phyloP scores from a whole-genome alignment of 1,140 invertebrate species.

The Euura lappo region DNA sequence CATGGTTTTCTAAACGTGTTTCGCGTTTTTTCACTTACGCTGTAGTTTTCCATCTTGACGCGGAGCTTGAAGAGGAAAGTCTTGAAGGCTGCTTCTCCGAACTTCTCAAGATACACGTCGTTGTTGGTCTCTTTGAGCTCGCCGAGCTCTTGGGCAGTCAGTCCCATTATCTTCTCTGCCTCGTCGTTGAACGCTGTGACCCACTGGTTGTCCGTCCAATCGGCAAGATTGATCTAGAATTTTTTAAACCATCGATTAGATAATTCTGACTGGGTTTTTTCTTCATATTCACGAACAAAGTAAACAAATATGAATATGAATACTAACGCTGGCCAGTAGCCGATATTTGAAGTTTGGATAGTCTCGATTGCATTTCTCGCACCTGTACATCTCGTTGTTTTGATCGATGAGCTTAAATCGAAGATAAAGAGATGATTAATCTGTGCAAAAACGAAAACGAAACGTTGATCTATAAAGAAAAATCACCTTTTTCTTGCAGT shows the following conservation, averaged over 20 bases:
- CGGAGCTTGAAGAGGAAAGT: conserved; percentile 82
- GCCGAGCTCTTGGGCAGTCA: conserved; percentile 81
- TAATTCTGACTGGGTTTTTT: background rate
- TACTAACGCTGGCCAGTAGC: conserved; percentile 78
- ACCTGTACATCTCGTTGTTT: conserved; percentile 86
- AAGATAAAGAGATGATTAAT: too few relatives aligned
- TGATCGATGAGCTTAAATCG: conserved; percentile 73
- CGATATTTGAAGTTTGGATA: conserved; percentile 88
- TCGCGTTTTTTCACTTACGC: conserved; percentile 66
- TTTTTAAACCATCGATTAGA: conserved; percentile 25
- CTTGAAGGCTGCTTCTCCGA: conserved; percentile 79
- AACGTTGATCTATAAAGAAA: too few relatives aligned
- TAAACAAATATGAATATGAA: background rate
- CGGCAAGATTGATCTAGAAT: conserved; percentile 76
- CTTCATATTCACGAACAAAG: background rate
- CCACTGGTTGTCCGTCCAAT: conserved; percentile 83
- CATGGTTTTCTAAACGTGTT: background rate
- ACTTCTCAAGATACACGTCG: conserved; percentile 65
- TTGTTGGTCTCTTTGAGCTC: conserved; percentile 69
- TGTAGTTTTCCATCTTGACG: conserved; percentile 89
- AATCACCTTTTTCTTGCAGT: conserved; percentile 90
- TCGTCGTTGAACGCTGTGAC: conserved; percentile 89
- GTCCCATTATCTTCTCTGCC: conserved; percentile 81
- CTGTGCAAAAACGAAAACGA: too few relatives aligned
- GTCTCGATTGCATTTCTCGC: conserved; percentile 92